Evolutionary conservation across 92 coral and sea anemone species (phyloP).

Genomic region (Porites lobata): DNA sequence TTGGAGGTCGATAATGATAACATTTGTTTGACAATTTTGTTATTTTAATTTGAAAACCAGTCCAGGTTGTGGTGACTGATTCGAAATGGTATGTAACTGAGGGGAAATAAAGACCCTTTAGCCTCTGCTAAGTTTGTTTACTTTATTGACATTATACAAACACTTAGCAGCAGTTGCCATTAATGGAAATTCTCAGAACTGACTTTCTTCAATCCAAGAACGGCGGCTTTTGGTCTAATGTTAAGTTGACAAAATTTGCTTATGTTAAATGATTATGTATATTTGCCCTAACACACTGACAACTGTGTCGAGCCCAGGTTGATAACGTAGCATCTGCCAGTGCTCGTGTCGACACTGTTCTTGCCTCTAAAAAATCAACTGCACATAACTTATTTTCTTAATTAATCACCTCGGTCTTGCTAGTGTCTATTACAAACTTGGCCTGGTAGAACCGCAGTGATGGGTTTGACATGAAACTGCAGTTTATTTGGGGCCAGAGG

Average conservation of each 20-base stretch:
- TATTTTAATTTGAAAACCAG: neutral
- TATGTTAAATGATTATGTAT: neutral
- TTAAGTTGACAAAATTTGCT: neutral
- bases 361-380: neutral
- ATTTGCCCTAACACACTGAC: neutral
- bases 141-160: neutral
- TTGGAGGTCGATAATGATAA: neutral
- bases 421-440: no score
- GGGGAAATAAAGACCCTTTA: neutral
- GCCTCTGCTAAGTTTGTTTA: neutral
- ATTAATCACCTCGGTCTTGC: no score
- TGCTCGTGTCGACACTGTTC: neutral
- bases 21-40: neutral
- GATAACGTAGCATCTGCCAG: neutral
- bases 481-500: no score
- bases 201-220: neutral
- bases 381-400: neutral
- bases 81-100: neutral
- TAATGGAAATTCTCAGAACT: no score
- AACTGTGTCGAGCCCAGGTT: neutral
- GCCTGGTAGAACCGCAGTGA: no score
- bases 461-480: no score
- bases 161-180: neutral
- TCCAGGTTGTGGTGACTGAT: neutral
- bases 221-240: neutral